Evolutionary conservation across 2,888 invertebrate genomes (phyloP), one percentile per base, ranked within the genome.

Genomic region (Mythimna pallens): DNA sequence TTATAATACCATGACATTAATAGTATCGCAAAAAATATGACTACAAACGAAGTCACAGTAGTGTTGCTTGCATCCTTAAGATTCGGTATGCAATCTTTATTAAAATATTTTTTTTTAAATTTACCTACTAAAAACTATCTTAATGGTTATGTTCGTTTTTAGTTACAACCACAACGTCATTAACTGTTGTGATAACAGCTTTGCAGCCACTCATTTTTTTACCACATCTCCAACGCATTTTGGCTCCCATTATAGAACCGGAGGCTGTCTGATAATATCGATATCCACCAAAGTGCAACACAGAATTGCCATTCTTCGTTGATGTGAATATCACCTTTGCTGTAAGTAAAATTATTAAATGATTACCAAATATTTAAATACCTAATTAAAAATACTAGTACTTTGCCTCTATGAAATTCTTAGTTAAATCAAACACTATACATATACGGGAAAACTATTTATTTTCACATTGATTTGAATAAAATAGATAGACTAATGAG

Each of bases 81-180:
- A 12, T 40, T 2, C 14, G 5, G 4, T 43, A 43, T 43, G 43
- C 43, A 43, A 12, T 14, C 43, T 43, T 43, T 5, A 43, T 43
- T 12, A 43, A 40, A 40, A 40, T 40, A 9, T 40, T 12, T 12
- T 40, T 10, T 40, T 12, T 12, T 40, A 14, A 4, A 43, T 5
- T 10, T 43, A 43, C 9, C 2, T 8, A 5, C 4, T 14, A 14
- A 43, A 43, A 12, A 12, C 12, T 43, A 43, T 43, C 20, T 67
- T 64, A 63, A 64, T 76, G 76, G 5, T 64, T 71, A 59, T 78
- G 75, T 43, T 57, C 30, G 50, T 76, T 43, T 20, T 34, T 76
- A 9, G 40, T 34, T 8, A 17, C 0, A 43, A 52, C 30, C 20
- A 76, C 52, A 2, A 17, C n/a, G 12, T 70, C 25, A 7, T 52